Evolutionary conservation across 2,113 vertebrate genomes (phyloP).

Genomic region (Barbus barbus): DNA sequence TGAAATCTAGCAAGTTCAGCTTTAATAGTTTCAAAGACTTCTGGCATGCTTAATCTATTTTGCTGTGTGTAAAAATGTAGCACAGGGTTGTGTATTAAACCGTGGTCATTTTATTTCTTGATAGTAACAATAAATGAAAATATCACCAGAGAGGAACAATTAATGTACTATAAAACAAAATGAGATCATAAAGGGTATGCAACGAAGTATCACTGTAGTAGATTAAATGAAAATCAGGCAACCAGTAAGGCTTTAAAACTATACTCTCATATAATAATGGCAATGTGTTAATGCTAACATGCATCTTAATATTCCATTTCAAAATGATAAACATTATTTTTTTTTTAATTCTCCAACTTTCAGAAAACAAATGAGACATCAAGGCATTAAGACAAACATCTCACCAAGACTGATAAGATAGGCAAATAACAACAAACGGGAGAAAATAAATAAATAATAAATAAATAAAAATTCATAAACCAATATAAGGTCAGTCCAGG

Average conservation of each 20-base stretch:
- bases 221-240: conserved; percentile 82
- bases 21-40: conserved; percentile 4
- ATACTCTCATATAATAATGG: conserved; percentile 64
- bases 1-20: not conserved
- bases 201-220: conserved; percentile 75
- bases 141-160: conserved; percentile 72
- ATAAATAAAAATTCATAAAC: not conserved
- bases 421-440: not conserved
- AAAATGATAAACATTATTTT: not conserved
- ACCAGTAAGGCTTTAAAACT: conserved; percentile 81
- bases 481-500: not conserved
- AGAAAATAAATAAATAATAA: not conserved
- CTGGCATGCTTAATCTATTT: conserved; percentile 36
- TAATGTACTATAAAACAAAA: conserved; percentile 82
- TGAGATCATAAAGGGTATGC: conserved; percentile 78
- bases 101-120: conserved; percentile 70
- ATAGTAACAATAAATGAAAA: conserved; percentile 71
- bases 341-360: not conserved
- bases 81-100: conserved; percentile 72
- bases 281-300: conserved; percentile 30
- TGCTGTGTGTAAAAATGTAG: conserved; percentile 66
- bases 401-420: not conserved
- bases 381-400: not conserved
- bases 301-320: not conserved
- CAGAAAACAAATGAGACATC: not conserved